These are phyloP conservation scores for Eulemur albifrons DNA, from an alignment of 2,797 vertebrate species.

Conservation along the genomic window DNA sequence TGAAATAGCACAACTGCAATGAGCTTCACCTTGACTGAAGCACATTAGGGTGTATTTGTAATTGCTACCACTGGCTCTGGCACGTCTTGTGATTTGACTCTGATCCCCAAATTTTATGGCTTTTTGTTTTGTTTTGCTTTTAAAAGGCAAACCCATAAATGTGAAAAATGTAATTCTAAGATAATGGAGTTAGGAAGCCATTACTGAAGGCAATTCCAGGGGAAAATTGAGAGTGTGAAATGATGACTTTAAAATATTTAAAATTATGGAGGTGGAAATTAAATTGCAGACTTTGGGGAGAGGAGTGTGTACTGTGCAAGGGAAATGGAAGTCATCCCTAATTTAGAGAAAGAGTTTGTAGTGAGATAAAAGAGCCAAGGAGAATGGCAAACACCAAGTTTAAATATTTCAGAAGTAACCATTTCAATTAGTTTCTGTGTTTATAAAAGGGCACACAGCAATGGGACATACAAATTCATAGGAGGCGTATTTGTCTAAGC, in stretches of 20 bases:
- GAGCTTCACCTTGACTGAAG: conserved; percentile 46
- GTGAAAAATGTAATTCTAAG: conserved; percentile 74
- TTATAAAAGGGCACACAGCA: background rate
- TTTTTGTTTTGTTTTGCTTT: conserved; percentile 72
- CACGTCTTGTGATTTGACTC: conserved; percentile 36
- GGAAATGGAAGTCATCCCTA: conserved; percentile 20
- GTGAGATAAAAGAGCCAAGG: background rate
- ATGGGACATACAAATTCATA: background rate
- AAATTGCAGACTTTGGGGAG: conserved; percentile 45
- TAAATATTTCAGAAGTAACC: conserved; percentile 20
- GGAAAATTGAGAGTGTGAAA: conserved; percentile 67
- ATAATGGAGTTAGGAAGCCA: conserved; percentile 74
- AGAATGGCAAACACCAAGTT: background rate
- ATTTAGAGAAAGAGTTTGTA: background rate
- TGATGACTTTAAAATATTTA: conserved; percentile 72
- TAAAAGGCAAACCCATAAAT: conserved; percentile 62
- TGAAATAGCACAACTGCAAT: background rate
- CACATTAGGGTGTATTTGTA: background rate
- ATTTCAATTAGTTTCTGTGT: conserved; percentile 36
- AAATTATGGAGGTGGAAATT: conserved; percentile 63
- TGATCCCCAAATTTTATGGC: conserved; percentile 53
- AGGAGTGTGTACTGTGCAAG: background rate
- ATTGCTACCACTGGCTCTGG: background rate
- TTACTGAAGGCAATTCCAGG: conserved; percentile 69
- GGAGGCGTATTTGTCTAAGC: background rate